These are phyloP conservation scores for Fragum fragum DNA, from an alignment of 2,888 invertebrate genomes.

Conservation along the genomic window DNA sequence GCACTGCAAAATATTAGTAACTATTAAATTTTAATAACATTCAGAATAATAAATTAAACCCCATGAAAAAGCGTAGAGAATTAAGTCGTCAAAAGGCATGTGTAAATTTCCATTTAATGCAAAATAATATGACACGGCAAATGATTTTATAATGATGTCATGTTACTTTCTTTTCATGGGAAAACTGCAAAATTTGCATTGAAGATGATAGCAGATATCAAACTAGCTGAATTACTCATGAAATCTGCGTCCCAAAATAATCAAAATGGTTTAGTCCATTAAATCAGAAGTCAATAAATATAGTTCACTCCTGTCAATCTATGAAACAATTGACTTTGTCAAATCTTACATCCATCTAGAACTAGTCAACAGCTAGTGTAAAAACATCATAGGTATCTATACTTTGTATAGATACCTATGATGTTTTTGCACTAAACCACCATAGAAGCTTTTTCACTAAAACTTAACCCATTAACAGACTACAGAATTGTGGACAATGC, in stretches of 20 bases:
- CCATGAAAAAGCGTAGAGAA: background rate
- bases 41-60: background rate
- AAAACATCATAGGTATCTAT: too few relatives aligned
- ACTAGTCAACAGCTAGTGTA: too few relatives aligned
- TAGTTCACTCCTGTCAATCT: too few relatives aligned
- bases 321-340: too few relatives aligned
- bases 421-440: too few relatives aligned
- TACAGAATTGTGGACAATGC: background rate
- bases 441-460: too few relatives aligned
- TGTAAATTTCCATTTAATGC: slow-evolving; percentile 20
- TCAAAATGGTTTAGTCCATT: too few relatives aligned
- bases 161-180: slow-evolving; percentile 34
- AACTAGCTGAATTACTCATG: too few relatives aligned
- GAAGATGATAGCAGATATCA: background rate
- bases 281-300: too few relatives aligned
- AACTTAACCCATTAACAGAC: background rate
- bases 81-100: slow-evolving; percentile 14
- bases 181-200: slow-evolving; percentile 9
- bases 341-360: too few relatives aligned
- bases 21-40: background rate
- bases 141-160: slow-evolving; percentile 26
- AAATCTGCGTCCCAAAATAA: too few relatives aligned
- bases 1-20: background rate
- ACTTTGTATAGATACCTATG: too few relatives aligned
- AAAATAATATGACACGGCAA: slow-evolving; percentile 13